Percentiles rank a stretch among this genome's conserved stretches.
These are phyloP conservation scores for Spodoptera littoralis DNA, from an alignment of 2,888 invertebrate species.

Conservation along the genomic window DNA sequence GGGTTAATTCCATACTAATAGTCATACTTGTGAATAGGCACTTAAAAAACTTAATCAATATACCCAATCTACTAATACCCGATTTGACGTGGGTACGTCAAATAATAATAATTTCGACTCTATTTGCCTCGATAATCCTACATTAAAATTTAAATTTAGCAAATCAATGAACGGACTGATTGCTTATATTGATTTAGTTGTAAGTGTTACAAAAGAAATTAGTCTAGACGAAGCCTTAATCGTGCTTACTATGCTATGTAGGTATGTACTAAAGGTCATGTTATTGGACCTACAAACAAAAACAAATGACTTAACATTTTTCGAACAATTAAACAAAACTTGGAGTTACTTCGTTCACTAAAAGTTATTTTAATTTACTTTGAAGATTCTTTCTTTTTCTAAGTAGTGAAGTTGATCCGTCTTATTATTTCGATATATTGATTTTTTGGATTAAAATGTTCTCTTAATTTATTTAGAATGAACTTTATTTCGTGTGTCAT, in stretches of 20 bases:
- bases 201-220: slow-evolving; percentile 4
- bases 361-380: slow-evolving; percentile 28
- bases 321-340: slow-evolving; percentile 25
- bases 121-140: slow-evolving; percentile 47
- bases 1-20: too few species aligned
- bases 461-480: neutral
- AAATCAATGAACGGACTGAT: slow-evolving; percentile 11
- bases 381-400: slow-evolving; percentile 1
- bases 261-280: slow-evolving; percentile 12
- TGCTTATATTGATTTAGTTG: slow-evolving; percentile 20
- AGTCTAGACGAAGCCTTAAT: slow-evolving; percentile 34
- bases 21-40: too few species aligned
- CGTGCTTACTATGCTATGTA: neutral
- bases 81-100: too few species aligned
- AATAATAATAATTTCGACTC: slow-evolving; percentile 57
- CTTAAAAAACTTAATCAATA: too few species aligned
- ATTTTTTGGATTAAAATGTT: slow-evolving; percentile 15
- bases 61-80: too few species aligned
- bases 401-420: slow-evolving; percentile 1
- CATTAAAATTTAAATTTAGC: slow-evolving; percentile 30
- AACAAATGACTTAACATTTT: slow-evolving; percentile 28
- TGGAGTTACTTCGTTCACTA: slow-evolving; percentile 4
- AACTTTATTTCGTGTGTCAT: too few species aligned
- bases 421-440: slow-evolving; percentile 12
- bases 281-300: slow-evolving; percentile 7